Evolutionary conservation across 23 tunicate species (phyloP).

Genomic region (Oikopleura dioica): DNA sequence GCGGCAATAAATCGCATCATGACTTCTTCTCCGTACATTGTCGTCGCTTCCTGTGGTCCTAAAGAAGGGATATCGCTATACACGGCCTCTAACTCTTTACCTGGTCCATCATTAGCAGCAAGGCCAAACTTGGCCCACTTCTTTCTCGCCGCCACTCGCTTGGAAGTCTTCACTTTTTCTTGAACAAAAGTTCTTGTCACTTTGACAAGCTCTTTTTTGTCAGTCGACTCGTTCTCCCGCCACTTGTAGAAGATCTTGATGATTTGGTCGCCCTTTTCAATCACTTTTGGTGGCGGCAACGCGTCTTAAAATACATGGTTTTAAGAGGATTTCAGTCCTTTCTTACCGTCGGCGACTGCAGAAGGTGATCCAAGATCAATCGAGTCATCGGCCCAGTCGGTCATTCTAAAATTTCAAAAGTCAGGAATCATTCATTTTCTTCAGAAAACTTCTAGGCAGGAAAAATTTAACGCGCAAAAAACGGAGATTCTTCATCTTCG

Average conservation of each 20-base stretch:
- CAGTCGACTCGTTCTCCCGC: background rate
- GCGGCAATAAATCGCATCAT: slow-evolving; percentile 20
- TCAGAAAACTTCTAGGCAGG: too few species aligned
- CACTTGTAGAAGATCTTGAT: background rate
- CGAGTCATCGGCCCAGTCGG: too few species aligned
- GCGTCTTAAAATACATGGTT: background rate
- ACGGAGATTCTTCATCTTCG: too few species aligned
- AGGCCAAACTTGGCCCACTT: slow-evolving; percentile 45
- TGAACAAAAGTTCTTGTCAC: background rate
- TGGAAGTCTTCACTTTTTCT: slow-evolving; percentile 48
- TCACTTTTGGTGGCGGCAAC: background rate
- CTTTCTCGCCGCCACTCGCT: slow-evolving; percentile 63
- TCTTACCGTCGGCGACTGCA: too few species aligned
- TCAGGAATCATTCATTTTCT: too few species aligned
- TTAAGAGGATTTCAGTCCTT: too few species aligned
- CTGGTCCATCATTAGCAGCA: slow-evolving; percentile 45
- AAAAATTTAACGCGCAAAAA: too few species aligned
- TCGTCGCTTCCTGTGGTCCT: background rate
- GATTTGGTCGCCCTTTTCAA: background rate
- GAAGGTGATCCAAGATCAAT: too few species aligned
- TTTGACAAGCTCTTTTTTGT: background rate
- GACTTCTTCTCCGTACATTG: background rate
- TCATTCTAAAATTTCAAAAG: too few species aligned
- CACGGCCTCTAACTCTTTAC: too few species aligned
- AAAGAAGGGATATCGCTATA: background rate